Conservation (phyloP, 1,140 invertebrate species). For the Solenopsis fugax region DNA sequence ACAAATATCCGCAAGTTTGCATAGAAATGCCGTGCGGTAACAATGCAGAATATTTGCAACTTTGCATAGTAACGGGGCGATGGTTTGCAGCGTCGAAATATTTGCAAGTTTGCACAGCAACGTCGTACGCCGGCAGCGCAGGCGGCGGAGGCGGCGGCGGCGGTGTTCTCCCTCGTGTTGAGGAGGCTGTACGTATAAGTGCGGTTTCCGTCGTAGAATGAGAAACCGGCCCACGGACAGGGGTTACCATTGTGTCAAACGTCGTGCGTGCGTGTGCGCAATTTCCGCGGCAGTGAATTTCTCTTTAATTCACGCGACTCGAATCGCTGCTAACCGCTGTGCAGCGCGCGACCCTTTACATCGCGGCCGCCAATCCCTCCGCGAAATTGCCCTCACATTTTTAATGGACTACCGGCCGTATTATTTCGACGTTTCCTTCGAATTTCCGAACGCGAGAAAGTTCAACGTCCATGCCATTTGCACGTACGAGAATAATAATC, state of each 20-base stretch:
- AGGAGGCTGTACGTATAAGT: conserved; percentile 49
- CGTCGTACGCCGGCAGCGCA: conserved; percentile 37
- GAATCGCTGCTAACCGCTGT: not conserved
- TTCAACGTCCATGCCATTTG: not conserved
- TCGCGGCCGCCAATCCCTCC: not conserved
- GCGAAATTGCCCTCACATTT: conserved; percentile 48
- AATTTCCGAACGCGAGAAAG: conserved; percentile 17
- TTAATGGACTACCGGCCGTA: conserved; percentile 23
- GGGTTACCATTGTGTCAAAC: conserved; percentile 43
- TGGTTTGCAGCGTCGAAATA: conserved; percentile 61
- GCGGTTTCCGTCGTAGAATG: conserved; percentile 60
- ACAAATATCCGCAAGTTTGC: conserved; percentile 63
- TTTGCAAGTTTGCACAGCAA: conserved; percentile 62
- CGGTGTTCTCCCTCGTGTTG: conserved; percentile 19
- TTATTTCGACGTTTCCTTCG: conserved; percentile 30
- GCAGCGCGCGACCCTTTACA: not conserved
- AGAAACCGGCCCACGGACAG: conserved; percentile 27
- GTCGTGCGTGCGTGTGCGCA: conserved; percentile 46
- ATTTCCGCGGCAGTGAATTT: conserved; percentile 43
- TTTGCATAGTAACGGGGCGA: conserved; percentile 61
- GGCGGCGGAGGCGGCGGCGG: conserved; percentile 7
- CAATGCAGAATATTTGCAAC: conserved; percentile 64
- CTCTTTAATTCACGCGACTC: conserved; percentile 51
- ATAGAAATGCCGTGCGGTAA: conserved; percentile 57
- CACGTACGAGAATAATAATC: conserved; percentile 35